Evolutionary conservation across 2,113 vertebrate species (phyloP).

Genomic region (Sisor rabdophorus): DNA sequence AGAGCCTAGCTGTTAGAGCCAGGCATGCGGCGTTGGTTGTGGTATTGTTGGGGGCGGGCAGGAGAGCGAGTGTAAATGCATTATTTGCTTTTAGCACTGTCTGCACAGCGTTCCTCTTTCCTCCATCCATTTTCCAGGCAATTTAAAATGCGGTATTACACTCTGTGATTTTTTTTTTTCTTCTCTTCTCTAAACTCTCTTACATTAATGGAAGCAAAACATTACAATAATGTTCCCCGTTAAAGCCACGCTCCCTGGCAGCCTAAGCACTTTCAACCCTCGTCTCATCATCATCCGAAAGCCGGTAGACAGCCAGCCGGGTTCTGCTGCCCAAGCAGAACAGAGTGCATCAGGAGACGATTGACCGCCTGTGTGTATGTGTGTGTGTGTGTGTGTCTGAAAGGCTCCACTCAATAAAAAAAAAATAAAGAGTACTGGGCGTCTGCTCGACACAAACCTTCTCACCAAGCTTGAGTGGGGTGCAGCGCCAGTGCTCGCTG

Average conservation of each 20-base stretch:
- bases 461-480: conserved; percentile 33
- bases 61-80: conserved; percentile 57
- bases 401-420: conserved; percentile 50
- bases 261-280: conserved; percentile 69
- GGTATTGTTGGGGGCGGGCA: not conserved
- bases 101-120: conserved; percentile 69
- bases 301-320: conserved; percentile 25
- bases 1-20: conserved; percentile 60
- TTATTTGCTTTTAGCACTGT: conserved; percentile 77
- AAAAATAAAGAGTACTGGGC: conserved; percentile 12
- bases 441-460: conserved; percentile 4
- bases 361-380: conserved; percentile 11
- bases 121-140: conserved; percentile 75
- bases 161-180: conserved; percentile 61
- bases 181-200: conserved; percentile 65
- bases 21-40: conserved; percentile 26
- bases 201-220: conserved; percentile 77
- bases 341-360: conserved; percentile 29
- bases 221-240: conserved; percentile 76
- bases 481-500: conserved; percentile 55
- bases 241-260: conserved; percentile 65
- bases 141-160: conserved; percentile 76
- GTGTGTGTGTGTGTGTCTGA: conserved; percentile 30
- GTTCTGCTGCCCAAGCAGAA: conserved; percentile 32
- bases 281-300: conserved; percentile 28